Base-by-base conservation (phyloP, 2,888 invertebrate genomes). In the Timema podura region DNA sequence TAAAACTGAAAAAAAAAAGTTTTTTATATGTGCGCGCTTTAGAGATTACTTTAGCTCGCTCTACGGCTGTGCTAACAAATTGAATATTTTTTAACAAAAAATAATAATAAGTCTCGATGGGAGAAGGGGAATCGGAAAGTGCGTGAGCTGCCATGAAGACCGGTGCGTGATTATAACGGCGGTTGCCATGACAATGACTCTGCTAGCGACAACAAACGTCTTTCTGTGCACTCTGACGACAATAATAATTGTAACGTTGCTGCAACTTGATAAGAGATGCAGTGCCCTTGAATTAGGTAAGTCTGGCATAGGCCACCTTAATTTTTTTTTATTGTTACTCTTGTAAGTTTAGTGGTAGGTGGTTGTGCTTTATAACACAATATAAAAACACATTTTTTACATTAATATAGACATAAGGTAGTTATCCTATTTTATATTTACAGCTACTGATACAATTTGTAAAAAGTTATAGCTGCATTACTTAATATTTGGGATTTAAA, bases 91-190 rank as follows among this genome's bases (percentile, higher is more conserved):
- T 15, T n/a, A n/a, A 0, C 3, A 57, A n/a, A 13, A 13, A 5
- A 57, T 15, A 30, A 30, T 30, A 30, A 30, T 30, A 30, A 30
- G 30, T 30, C 30, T 30, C 30, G 3, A 30, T 30, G 30, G 16
- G 45, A 61, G 16, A 9, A 44, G 10, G 30, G 44, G 7, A 61
- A 61, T 61, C 49, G 49, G 30, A n/a, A 48, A 59, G 68, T 65
- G 70, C 70, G 68, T 72, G 72, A 61, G 70, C 49, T 72, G 70
- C 68, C 72, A 67, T 70, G 68, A 70, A 70, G 70, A 44, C 70
- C 54, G 70, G 64, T 69, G 59, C 65, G 65, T 66, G 69, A 69
- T 51, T 10, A 59, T 66, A 44, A 66, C 45, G 70, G 47, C 59
- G 70, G 66, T 70, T 59, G 72, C 65, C 70, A 70, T 70, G 70